phyloP scores from a whole-genome alignment of 2,113 vertebrate species.

The Lagopus leucura region DNA sequence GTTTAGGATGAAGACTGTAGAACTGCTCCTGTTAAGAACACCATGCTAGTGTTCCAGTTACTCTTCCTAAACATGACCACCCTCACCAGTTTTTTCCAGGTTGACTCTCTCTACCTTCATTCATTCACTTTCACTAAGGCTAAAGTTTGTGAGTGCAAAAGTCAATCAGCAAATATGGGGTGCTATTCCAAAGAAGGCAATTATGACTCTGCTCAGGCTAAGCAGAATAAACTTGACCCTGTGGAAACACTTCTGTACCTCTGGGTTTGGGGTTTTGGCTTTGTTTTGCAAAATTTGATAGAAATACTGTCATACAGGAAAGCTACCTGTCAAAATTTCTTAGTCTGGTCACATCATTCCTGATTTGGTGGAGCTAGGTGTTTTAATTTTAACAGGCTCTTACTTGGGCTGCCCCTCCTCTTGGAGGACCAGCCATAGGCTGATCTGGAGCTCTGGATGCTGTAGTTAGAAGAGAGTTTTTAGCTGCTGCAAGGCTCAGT shows the following conservation, averaged over 20 bases:
- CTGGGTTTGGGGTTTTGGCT: background rate
- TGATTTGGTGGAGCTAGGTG: background rate
- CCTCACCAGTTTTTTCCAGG: background rate
- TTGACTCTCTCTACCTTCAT: background rate
- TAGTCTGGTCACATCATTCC: fast-evolving
- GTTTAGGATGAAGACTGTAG: background rate
- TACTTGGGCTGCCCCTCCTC: background rate
- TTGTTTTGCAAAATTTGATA: background rate
- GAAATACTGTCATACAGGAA: background rate
- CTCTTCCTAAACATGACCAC: background rate
- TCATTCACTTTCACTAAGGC: background rate
- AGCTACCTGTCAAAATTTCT: background rate
- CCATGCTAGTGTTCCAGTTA: background rate
- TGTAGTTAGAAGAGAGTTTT: background rate
- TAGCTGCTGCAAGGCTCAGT: background rate
- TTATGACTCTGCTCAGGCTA: background rate
- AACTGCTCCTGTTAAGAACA: background rate
- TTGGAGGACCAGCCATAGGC: background rate
- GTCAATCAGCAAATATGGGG: background rate
- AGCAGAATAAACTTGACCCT: background rate
- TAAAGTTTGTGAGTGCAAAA: background rate
- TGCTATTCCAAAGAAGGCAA: background rate
- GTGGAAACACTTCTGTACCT: background rate
- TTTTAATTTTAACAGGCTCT: background rate
- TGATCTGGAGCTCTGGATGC: background rate